These are phyloP conservation scores for Mesorhabditis spiculigera DNA, from an alignment of 2,888 invertebrate genomes.

Conservation along the genomic window DNA sequence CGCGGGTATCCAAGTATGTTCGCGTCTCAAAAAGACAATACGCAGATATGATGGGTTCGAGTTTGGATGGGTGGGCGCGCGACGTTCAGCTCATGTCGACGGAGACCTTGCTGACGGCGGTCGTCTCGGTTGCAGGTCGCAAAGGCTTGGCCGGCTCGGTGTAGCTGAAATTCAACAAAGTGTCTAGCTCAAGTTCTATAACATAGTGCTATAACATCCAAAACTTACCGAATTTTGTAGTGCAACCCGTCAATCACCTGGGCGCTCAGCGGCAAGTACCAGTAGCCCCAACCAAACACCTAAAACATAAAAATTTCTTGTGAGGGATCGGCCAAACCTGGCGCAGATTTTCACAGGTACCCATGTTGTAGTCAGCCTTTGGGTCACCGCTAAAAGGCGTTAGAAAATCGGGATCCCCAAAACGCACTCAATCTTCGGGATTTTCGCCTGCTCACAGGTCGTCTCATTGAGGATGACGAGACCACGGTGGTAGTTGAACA, in stretches of 20 bases:
- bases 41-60: no score
- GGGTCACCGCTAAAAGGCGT: conserved; percentile 27
- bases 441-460: conserved; percentile 50
- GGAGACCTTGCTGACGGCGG: no score
- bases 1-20: no score
- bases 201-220: no score
- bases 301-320: neutral
- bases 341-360: conserved; percentile 30
- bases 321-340: conserved; percentile 12
- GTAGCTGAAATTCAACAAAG: conserved; percentile 20
- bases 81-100: no score
- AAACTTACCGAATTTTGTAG: conserved; percentile 26
- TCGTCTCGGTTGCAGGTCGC: neutral
- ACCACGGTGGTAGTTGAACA: conserved; percentile 34
- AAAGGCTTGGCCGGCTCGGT: conserved; percentile 2
- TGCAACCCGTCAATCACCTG: conserved; percentile 38
- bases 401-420: neutral
- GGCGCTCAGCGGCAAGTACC: conserved; percentile 39
- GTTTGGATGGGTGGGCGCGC: no score
- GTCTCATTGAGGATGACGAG: conserved; percentile 45
- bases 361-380: conserved; percentile 41
- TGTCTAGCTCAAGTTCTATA: conserved; percentile 25
- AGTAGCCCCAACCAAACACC: conserved; percentile 47
- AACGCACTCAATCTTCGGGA: conserved; percentile 34
- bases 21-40: no score